phyloP scores from a whole-genome alignment of 92 coral and sea anemone species.

The Porites rus region DNA sequence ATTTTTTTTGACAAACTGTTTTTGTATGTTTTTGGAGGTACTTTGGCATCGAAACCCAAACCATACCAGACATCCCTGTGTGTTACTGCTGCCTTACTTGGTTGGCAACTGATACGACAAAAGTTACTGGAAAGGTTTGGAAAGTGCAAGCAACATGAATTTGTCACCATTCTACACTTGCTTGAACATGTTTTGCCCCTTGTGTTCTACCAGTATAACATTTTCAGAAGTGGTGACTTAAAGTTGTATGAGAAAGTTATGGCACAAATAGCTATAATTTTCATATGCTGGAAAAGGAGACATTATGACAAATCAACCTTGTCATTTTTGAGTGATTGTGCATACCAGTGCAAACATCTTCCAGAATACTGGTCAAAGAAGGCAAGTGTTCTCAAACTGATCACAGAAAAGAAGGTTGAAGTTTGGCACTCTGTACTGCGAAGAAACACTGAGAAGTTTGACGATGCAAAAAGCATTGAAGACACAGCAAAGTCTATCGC shows the following conservation, averaged over 20 bases:
- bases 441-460: constrained; percentile 37
- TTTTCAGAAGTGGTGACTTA: constrained; percentile 42
- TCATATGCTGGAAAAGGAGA: constrained; percentile 27
- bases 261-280: constrained; percentile 36
- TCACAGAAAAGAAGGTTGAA: constrained; percentile 24
- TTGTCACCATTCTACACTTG: background rate
- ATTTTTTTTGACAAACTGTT: constrained; percentile 39
- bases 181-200: constrained; percentile 47
- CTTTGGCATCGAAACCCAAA: constrained; percentile 46
- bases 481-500: constrained; percentile 45
- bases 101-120: constrained; percentile 52
- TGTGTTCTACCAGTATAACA: constrained; percentile 40
- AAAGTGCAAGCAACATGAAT: background rate
- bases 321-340: constrained; percentile 43
- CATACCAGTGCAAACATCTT: constrained; percentile 32
- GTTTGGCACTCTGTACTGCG: constrained; percentile 48
- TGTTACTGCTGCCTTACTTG: constrained; percentile 49
- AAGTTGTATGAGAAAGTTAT: constrained; percentile 31
- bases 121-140: constrained; percentile 37
- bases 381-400: constrained; percentile 16
- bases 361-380: constrained; percentile 41
- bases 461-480: constrained; percentile 20
- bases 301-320: constrained; percentile 43
- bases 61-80: constrained; percentile 41
- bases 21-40: constrained; percentile 29